Evolutionary conservation across 2,113 vertebrate genomes (phyloP).

Genomic region (Neoarius graeffei): DNA sequence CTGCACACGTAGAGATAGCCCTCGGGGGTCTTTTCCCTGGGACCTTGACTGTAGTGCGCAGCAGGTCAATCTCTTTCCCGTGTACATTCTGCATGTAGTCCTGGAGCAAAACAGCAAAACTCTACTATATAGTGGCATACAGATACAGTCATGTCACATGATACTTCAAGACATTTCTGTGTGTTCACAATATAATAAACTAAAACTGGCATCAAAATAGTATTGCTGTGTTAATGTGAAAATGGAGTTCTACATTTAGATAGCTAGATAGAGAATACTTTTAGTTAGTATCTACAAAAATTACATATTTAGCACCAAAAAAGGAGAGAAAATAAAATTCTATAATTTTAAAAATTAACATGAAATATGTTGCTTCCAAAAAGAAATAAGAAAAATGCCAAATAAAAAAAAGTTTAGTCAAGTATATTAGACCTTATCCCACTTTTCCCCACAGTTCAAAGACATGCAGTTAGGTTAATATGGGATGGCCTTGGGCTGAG

Average conservation of each 20-base stretch:
- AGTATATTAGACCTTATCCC: not conserved
- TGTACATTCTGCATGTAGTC: slow-evolving; percentile 99
- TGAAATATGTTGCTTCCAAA: not conserved
- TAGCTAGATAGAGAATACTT: not conserved
- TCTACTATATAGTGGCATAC: not conserved
- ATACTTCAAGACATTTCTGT: not conserved
- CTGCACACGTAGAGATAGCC: slow-evolving; percentile 88
- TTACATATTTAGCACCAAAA: not conserved
- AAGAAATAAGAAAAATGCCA: too few species aligned
- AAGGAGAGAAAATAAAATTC: not conserved
- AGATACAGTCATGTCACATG: not conserved
- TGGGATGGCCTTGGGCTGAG: too few species aligned
- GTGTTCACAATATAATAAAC: not conserved
- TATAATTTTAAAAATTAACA: not conserved
- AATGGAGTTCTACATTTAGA: not conserved
- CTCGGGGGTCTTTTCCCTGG: slow-evolving; percentile 93
- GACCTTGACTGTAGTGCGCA: slow-evolving; percentile 96
- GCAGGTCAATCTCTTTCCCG: slow-evolving; percentile 93
- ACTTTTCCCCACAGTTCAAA: too few species aligned
- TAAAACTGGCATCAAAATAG: not conserved
- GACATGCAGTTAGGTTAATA: too few species aligned
- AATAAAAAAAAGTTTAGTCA: too few species aligned
- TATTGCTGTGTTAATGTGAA: not conserved
- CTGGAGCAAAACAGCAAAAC: slow-evolving; percentile 62
- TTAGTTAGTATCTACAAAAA: not conserved